Evolutionary conservation across 2,113 vertebrate genomes (phyloP).

Genomic region (Pomatorhinus ruficollis): DNA sequence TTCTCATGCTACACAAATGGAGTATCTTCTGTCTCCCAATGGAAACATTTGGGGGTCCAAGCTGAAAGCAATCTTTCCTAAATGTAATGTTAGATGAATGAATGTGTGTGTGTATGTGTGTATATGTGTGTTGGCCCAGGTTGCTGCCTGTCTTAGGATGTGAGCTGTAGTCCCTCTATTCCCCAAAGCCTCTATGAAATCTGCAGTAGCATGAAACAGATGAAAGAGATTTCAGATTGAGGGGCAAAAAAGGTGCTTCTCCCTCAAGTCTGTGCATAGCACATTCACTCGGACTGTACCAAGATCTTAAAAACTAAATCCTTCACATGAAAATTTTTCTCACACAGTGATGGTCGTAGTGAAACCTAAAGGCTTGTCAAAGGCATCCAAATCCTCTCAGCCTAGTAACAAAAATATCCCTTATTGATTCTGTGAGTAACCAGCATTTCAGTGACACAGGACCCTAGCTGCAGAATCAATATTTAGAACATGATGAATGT

Average conservation of each 20-base stretch:
- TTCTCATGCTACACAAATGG: neutral
- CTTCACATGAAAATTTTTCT: neutral
- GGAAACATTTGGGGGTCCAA: neutral
- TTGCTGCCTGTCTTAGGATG: neutral
- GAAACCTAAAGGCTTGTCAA: neutral
- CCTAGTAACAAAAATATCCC: neutral
- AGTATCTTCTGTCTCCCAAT: neutral
- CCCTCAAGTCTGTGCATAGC: neutral
- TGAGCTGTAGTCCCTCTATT: neutral
- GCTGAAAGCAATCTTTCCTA: neutral
- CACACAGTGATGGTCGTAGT: neutral
- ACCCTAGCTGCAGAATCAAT: slow-evolving; percentile 24
- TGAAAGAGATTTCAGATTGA: neutral
- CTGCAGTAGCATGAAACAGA: neutral
- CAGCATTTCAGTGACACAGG: neutral
- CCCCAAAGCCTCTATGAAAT: neutral
- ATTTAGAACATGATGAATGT: slow-evolving; percentile 49
- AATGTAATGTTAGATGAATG: neutral
- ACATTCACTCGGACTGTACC: neutral
- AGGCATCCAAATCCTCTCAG: neutral
- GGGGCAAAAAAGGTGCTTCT: neutral
- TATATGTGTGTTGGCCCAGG: neutral
- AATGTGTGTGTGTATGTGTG: neutral
- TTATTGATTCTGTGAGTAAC: neutral
- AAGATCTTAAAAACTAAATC: neutral